Base-by-base conservation (phyloP, 23 tunicate genomes). In the Phallusia fumigata region DNA sequence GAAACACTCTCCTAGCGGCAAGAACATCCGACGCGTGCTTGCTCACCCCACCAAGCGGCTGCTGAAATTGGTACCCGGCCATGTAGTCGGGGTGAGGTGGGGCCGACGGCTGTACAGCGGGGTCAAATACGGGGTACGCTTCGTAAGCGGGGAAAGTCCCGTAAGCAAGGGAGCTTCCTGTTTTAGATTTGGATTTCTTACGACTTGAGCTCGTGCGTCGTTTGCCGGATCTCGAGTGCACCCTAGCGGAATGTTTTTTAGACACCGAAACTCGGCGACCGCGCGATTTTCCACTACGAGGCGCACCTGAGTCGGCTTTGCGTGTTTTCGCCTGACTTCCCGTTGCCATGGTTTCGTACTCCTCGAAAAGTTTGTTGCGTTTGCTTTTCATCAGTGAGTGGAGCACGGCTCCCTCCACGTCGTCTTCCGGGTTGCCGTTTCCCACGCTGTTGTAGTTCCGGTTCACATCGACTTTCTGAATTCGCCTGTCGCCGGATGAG, bases 291-390 rank as follows among this genome's bases (percentile, higher is more conserved):
- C 80, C 33, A 40, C 80, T 77, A 19, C 50, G 47, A 2, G 47
- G 47, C 53, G 80, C 80, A 36, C 47, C 33, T 19, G 52, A 36
- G 32, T 45, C 80, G 18, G 80, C 8, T 28, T 77, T 77, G 5
- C 47, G 31, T 35, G 26, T 36, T 16, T 77, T 77, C 80, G 47
- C 31, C 26, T 19, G 28, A 3, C 31, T 74, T 16, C 35, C 80
- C 28, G 47, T 40, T 28, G 52, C 32, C 44, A 34, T 33, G 53
- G 80, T 45, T 33, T 79, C 83, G 45, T 75, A 84, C 18, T 84
- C 81, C 18, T 84, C 79, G 65, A 84, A 84, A 6, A 84, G 79
- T 44, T 75, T 49, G 65, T 84, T 84, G 15, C 87, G 81, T 21
- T 84, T 84, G 26, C 52, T 40, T 33, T 65, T 76, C 76, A 75